Base-by-base conservation (phyloP, 2,888 invertebrate species). In the Phania funesta region DNA sequence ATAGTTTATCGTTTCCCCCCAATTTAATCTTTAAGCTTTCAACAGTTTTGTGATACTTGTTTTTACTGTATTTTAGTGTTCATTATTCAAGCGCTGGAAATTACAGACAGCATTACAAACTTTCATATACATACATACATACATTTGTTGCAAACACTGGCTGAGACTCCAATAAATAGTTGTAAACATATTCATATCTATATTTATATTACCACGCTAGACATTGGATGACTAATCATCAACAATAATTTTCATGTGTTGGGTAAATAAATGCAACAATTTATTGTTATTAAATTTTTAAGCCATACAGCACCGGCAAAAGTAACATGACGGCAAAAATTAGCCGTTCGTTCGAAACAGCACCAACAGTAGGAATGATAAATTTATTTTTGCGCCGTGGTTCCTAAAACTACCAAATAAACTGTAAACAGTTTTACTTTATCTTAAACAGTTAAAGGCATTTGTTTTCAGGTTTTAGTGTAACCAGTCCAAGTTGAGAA, bases 191-290 rank as follows among this genome's bases (percentile, higher is more conserved):
- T 41, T 44, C 1, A 22, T 29, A 0, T 8, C 18, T 18, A 24
- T 38, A 16, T 41, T 24, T n/a, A 4, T 18, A 18, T 16, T 44
- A 26, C 20, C 4, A 54, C 29, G 41, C 11, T n/a, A 44, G 44
- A 68, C 41, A 38, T 68, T 29, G 11, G 68, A 58, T 70, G 68
- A 58, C 46, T 70, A 70, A 70, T 56, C 18, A 32, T 20, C 16
- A 46, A n/a, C n/a, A n/a, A 70, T 44, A 58, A 35, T 18, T 35
- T 48, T 35, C 24, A 26, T 67, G 26, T 24, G 26, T 24, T 41
- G 52, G 16, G 11, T 16, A 65, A 65, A 48, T 64, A n/a, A 50
- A 65, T 38, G 35, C 46, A 64, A 56, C 6, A 41, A 41, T 6
- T 22, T 24, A 13, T 35, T 38, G 38, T 20, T 26, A 44, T 16